Evolutionary conservation across 92 coral and sea anemone genomes (phyloP), one percentile per base, ranked within the genome.

Genomic region (Zoanthus sansibaricus): DNA sequence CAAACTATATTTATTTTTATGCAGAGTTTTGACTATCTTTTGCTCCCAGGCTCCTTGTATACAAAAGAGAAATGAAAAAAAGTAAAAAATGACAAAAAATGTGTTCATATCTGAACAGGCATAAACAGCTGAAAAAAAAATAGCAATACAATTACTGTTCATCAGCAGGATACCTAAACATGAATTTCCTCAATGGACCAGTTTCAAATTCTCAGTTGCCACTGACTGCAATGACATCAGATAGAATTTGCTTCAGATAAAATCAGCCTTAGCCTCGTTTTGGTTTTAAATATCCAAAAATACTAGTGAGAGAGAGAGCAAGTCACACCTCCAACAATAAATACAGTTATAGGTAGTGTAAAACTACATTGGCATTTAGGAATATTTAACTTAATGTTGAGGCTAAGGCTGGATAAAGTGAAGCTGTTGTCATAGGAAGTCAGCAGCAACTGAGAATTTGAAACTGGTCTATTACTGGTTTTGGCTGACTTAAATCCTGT

Each of bases 401-500:
- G 55, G 10, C 55, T 49, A 49, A 49, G 55, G 12, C 55, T 49
- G 55, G 55, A 49, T 49, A 49, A 49, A 49, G 55, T 49, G 55
- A 49, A 49, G 55, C 55, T 49, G 55, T 49, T 49, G 55, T 49
- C 55, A 49, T 49, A 49, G 55, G 55, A 49, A 49, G 55, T 49
- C 55, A 49, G 55, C 55, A 49, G 55, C 55, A 49, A 49, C 55
- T 49, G 55, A 49, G 55, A 49, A 49, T 49, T 49, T 49, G 55
- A 49, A 49, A 49, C 55, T 49, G 55, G 55, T 49, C 55, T 49
- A 61, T 66, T 66, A 66, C 20, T 66, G 71, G 71, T 66, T 66
- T 66, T 18, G 71, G 68, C 68, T 61, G 18, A 61, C n/a, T 61
- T 61, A 61, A 61, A 61, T 77, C 82, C 66, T 77, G 82, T 77